Percentiles rank a stretch among this genome's conserved stretches.
phyloP scores from a whole-genome alignment of 2,113 vertebrate genomes.

The Phoenicopterus ruber region DNA sequence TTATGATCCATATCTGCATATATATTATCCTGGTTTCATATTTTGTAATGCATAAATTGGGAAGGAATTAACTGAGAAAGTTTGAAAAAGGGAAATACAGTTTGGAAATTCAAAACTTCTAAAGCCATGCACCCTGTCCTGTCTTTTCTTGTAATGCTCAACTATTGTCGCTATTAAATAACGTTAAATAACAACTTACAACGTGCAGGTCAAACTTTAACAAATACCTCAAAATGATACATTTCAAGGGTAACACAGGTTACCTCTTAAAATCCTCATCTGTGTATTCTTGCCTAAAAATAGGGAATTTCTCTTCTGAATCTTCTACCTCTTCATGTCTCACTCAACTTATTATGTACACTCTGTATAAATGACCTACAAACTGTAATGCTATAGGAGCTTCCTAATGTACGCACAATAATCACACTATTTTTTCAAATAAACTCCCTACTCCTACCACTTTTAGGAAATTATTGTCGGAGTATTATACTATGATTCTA shows the following conservation, averaged over 20 bases:
- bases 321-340: neutral
- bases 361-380: neutral
- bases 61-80: neutral
- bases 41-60: neutral
- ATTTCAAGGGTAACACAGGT: neutral
- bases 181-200: neutral
- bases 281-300: neutral
- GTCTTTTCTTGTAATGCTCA: neutral
- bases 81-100: neutral
- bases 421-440: neutral
- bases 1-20: neutral
- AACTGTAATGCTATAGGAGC: neutral
- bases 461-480: neutral
- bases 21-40: neutral
- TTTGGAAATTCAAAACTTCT: neutral
- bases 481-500: neutral
- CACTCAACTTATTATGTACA: neutral
- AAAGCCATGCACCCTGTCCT: neutral
- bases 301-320: neutral
- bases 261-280: neutral
- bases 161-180: neutral
- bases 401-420: neutral
- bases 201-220: neutral
- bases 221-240: neutral
- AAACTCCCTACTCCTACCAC: neutral